Conservation (phyloP, 92 coral and sea anemone genomes). For the Plumapathes pennacea region DNA sequence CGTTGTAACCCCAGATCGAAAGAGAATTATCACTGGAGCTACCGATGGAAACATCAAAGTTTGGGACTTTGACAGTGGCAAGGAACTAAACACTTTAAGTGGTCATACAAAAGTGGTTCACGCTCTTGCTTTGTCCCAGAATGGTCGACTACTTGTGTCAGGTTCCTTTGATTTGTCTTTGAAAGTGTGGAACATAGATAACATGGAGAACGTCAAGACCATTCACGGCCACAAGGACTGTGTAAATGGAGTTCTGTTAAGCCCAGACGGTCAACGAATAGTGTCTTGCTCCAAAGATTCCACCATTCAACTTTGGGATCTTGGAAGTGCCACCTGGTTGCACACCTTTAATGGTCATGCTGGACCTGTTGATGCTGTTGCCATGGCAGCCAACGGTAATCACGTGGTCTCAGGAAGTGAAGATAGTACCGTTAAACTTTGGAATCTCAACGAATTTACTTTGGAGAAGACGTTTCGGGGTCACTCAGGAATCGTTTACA, state of each 20-base stretch:
- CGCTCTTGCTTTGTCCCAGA: slow-evolving; percentile 46
- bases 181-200: slow-evolving; percentile 58
- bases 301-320: slow-evolving; percentile 44
- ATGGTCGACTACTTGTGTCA: slow-evolving; percentile 44
- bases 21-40: slow-evolving; percentile 46
- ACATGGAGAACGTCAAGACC: slow-evolving; percentile 14
- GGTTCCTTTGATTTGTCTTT: slow-evolving; percentile 52
- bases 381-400: slow-evolving; percentile 33
- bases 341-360: slow-evolving; percentile 32
- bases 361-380: slow-evolving; percentile 56
- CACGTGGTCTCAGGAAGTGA: slow-evolving; percentile 40
- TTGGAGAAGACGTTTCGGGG: slow-evolving; percentile 68
- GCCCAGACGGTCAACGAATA: slow-evolving; percentile 25
- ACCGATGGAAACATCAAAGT: slow-evolving; percentile 29
- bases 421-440: slow-evolving; percentile 73
- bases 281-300: slow-evolving; percentile 48
- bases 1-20: slow-evolving; percentile 22
- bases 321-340: slow-evolving; percentile 14
- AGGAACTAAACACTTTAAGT: slow-evolving; percentile 38
- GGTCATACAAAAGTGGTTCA: slow-evolving; percentile 54
- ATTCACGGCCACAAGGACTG: slow-evolving; percentile 38
- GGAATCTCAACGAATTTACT: slow-evolving; percentile 85
- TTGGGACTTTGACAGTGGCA: slow-evolving; percentile 61
- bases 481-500: slow-evolving; percentile 51
- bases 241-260: slow-evolving; percentile 49